phyloP scores from a whole-genome alignment of 1,140 invertebrate species.

The Elysia chlorotica region DNA sequence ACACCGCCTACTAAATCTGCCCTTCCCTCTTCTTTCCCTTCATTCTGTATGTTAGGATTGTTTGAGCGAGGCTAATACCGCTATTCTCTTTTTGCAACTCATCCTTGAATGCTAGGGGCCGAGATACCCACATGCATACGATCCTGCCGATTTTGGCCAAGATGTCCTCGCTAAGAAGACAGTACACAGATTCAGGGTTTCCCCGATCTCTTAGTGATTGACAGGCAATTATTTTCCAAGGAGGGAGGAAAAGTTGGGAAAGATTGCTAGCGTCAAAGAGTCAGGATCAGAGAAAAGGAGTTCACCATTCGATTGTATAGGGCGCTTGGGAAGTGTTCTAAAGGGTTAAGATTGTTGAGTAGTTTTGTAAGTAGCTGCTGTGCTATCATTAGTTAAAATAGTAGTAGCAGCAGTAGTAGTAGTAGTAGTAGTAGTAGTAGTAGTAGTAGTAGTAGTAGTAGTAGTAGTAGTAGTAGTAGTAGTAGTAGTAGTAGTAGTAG shows the following conservation, averaged over 20 bases:
- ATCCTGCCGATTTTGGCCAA: no score
- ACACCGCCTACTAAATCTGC: no score
- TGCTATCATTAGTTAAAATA: background rate
- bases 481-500: conserved; percentile 11
- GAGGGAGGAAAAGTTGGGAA: background rate
- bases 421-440: conserved; percentile 17
- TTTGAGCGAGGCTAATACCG: no score
- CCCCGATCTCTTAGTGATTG: no score
- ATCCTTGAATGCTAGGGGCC: no score
- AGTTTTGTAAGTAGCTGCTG: background rate
- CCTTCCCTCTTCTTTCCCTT: no score
- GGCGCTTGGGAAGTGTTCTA: background rate
- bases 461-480: conserved; percentile 13
- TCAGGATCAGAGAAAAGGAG: background rate
- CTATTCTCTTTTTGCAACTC: no score
- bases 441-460: conserved; percentile 7
- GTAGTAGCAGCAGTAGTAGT: conserved; percentile 9
- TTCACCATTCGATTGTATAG: background rate
- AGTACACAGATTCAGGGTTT: no score
- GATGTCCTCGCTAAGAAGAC: no score
- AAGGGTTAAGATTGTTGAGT: background rate
- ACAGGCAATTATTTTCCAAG: no score
- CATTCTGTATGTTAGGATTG: no score
- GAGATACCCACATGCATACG: no score
- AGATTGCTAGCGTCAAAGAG: background rate